These are phyloP conservation scores for Arge pagana DNA, from an alignment of 2,888 invertebrate genomes.

Conservation along the genomic window DNA sequence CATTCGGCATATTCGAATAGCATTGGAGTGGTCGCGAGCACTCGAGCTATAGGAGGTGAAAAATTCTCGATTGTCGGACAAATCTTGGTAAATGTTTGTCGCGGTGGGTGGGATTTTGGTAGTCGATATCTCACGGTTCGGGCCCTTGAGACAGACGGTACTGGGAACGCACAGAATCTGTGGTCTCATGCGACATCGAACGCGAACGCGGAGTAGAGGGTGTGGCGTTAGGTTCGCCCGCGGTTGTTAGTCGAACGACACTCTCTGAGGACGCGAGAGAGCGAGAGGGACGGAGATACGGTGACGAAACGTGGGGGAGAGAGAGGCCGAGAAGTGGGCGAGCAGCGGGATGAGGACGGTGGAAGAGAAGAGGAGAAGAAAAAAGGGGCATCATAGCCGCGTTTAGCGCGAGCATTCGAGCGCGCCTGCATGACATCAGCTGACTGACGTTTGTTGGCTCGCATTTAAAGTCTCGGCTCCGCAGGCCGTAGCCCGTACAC, in stretches of 20 bases:
- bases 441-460: conserved; percentile 32
- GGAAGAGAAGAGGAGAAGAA: conserved; percentile 8
- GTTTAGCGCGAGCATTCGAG: conserved; percentile 29
- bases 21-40: no score
- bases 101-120: no score
- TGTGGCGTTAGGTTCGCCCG: background rate
- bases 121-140: no score
- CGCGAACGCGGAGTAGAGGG: conserved; percentile 1
- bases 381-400: conserved; percentile 31
- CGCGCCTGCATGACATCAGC: conserved; percentile 36
- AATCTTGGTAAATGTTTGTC: no score
- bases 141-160: no score
- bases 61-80: no score
- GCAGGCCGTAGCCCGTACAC: no score
- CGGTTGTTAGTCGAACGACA: background rate
- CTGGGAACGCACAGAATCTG: no score
- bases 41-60: no score
- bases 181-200: no score
- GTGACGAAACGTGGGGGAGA: background rate
- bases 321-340: background rate
- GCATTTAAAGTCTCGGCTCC: conserved; percentile 10
- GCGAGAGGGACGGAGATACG: background rate
- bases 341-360: conserved; percentile 9
- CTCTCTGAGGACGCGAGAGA: background rate
- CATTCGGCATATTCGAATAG: no score